Evolutionary conservation across 2,888 invertebrate species (phyloP).

Genomic region (Lymantria dispar): DNA sequence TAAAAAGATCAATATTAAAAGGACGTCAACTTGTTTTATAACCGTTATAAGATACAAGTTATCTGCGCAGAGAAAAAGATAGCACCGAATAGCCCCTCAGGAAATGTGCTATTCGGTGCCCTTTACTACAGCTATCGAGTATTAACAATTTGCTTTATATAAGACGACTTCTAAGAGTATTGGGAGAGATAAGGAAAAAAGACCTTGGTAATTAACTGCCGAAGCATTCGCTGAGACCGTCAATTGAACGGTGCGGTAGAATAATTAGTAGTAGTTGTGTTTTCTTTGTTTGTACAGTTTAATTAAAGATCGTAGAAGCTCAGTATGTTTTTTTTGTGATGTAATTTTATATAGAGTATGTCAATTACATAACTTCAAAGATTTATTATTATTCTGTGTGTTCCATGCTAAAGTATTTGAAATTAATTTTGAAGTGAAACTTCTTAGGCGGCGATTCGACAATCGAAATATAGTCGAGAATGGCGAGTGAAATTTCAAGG

Average conservation of each 20-base stretch:
- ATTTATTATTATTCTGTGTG: too few species aligned
- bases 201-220: constrained; percentile 60
- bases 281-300: not conserved
- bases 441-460: too few species aligned
- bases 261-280: not conserved
- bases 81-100: constrained; percentile 51
- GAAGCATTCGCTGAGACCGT: constrained; percentile 54
- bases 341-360: too few species aligned
- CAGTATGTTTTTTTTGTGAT: not conserved
- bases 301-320: not conserved
- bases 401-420: too few species aligned
- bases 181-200: constrained; percentile 54
- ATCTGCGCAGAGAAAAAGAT: constrained; percentile 54
- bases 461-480: too few species aligned
- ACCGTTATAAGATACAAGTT: constrained; percentile 6
- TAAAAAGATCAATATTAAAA: too few species aligned
- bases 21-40: too few species aligned
- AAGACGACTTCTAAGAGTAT: constrained; percentile 58
- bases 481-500: too few species aligned
- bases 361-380: too few species aligned
- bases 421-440: too few species aligned
- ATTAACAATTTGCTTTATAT: constrained; percentile 74
- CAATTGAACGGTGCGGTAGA: constrained; percentile 50
- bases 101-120: constrained; percentile 69
- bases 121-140: constrained; percentile 64